Evolutionary conservation across 2,113 vertebrate genomes (phyloP).

Genomic region (Apodemus speciosus): DNA sequence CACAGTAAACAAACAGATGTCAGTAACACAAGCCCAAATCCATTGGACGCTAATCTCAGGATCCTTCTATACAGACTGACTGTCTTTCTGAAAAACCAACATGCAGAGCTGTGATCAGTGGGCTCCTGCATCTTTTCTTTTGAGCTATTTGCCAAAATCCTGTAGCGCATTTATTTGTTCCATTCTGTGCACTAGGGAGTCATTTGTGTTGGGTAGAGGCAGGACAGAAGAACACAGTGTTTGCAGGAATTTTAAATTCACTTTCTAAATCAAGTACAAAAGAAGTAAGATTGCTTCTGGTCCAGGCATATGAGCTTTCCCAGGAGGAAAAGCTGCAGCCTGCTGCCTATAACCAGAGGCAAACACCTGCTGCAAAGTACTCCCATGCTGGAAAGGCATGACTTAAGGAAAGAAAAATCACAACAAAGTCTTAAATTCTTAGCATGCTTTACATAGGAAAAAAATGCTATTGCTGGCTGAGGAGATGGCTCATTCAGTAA

Average conservation of each 20-base stretch:
- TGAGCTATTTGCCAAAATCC: background rate
- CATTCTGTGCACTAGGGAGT: background rate
- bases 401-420: conserved; percentile 6
- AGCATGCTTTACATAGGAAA: background rate
- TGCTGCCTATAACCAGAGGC: conserved; percentile 5
- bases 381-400: conserved; percentile 34
- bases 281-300: conserved; percentile 51
- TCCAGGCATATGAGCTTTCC: background rate
- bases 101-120: background rate
- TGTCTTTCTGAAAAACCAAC: background rate
- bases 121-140: background rate
- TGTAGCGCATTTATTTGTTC: conserved; percentile 1
- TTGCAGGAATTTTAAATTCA: conserved; percentile 55
- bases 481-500: background rate
- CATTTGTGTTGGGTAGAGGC: background rate
- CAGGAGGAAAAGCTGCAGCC: conserved; percentile 43
- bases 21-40: background rate
- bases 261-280: conserved; percentile 55
- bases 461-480: background rate
- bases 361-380: conserved; percentile 49
- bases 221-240: conserved; percentile 30
- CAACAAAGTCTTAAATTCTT: background rate
- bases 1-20: background rate
- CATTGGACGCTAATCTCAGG: background rate
- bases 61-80: background rate